phyloP scores from a whole-genome alignment of 2,888 invertebrate genomes.

The Pelosia muscerda region DNA sequence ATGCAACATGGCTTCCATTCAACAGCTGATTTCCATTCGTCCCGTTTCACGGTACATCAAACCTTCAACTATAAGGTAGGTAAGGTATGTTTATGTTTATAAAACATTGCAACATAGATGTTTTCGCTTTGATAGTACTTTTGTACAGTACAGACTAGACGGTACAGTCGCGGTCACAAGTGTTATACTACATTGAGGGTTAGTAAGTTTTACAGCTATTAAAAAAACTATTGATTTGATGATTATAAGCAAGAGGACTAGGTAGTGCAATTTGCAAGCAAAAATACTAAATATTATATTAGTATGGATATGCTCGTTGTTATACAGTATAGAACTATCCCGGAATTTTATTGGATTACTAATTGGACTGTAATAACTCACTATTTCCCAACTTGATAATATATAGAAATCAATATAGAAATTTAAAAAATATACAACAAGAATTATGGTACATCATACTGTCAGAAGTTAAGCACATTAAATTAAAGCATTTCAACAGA shows the following conservation, averaged over 20 bases:
- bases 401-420: too few relatives aligned
- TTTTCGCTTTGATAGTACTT: constrained; percentile 59
- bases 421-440: too few relatives aligned
- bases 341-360: neutral
- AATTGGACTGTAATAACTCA: too few relatives aligned
- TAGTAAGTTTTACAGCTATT: neutral
- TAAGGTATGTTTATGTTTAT: too few relatives aligned
- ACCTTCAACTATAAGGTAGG: neutral
- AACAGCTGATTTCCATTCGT: neutral
- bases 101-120: constrained; percentile 52
- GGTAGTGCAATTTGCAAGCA: neutral
- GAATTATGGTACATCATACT: too few relatives aligned
- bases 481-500: too few relatives aligned
- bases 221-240: neutral
- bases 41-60: neutral
- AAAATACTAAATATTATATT: neutral
- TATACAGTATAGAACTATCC: neutral
- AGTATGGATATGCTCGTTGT: neutral
- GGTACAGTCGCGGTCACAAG: constrained; percentile 63
- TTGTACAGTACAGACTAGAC: constrained; percentile 68
- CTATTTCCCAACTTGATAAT: too few relatives aligned
- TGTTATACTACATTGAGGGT: constrained; percentile 26
- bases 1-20: too few relatives aligned
- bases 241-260: neutral
- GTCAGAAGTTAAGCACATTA: too few relatives aligned